Evolutionary conservation across 2,113 vertebrate genomes (phyloP).

Genomic region (Centropus bengalensis): DNA sequence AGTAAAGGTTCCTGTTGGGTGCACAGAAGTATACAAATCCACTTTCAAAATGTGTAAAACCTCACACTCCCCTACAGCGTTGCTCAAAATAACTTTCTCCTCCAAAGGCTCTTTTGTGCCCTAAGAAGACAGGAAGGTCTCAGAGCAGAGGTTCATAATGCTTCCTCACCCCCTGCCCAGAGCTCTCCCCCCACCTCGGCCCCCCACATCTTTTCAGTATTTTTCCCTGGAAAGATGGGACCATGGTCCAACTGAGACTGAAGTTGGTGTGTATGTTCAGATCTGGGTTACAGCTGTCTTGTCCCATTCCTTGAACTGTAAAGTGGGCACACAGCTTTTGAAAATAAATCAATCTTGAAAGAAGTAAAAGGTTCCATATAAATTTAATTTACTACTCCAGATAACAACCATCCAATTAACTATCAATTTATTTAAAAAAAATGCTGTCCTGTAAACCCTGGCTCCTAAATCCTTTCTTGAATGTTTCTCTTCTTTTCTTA

Average conservation of each 20-base stretch:
- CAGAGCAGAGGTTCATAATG: no score
- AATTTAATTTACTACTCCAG: not conserved
- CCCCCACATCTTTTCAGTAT: not conserved
- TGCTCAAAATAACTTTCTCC: not conserved
- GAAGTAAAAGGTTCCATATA: not conserved
- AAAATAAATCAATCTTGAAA: not conserved
- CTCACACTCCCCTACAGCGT: not conserved
- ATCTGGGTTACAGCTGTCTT: not conserved
- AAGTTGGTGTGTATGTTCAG: not conserved
- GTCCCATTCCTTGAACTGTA: not conserved
- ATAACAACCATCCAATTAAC: not conserved
- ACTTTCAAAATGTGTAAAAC: not conserved
- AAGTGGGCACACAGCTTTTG: not conserved
- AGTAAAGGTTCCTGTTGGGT: not conserved
- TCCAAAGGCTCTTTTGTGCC: not conserved
- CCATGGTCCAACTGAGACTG: not conserved
- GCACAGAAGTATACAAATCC: not conserved
- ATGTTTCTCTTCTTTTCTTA: not conserved
- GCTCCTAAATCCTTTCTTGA: not conserved
- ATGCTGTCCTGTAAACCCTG: not conserved
- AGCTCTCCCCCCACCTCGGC: no score
- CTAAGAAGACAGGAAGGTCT: not conserved
- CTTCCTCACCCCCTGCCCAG: no score
- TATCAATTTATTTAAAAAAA: not conserved
- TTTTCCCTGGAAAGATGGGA: not conserved